These are phyloP conservation scores for Heterodera filipjevi DNA, from an alignment of 2,888 invertebrate species.

Conservation along the genomic window DNA sequence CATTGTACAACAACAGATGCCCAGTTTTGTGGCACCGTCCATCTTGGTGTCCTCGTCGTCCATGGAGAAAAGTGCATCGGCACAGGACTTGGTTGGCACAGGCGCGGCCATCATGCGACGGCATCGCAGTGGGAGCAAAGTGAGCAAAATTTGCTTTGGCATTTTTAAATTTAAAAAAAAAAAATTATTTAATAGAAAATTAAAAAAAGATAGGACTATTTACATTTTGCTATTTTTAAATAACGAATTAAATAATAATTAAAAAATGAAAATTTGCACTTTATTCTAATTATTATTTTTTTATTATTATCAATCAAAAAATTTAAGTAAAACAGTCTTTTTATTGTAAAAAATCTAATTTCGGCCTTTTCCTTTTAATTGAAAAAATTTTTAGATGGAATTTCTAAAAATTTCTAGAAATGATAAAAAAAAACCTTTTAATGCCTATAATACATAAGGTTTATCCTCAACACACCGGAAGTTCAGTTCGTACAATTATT, in stretches of 20 bases:
- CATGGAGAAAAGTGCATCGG: slow-evolving; percentile 41
- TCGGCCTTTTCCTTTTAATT: no score
- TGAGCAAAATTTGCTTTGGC: neutral
- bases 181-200: neutral
- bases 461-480: slow-evolving; percentile 35
- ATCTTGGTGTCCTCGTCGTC: slow-evolving; percentile 36
- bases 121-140: slow-evolving; percentile 37
- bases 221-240: no score
- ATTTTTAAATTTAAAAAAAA: neutral
- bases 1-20: neutral
- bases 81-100: slow-evolving; percentile 47
- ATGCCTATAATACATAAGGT: neutral
- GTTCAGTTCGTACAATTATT: slow-evolving; percentile 34
- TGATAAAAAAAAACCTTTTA: slow-evolving; percentile 16
- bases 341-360: no score
- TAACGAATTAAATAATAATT: no score
- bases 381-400: neutral
- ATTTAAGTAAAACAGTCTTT: no score
- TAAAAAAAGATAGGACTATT: no score
- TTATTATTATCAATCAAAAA: no score
- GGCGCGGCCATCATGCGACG: neutral
- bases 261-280: no score
- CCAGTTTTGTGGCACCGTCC: slow-evolving; percentile 15
- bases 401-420: neutral
- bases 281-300: no score